These are phyloP conservation scores for Erethizon dorsatum DNA, from an alignment of 2,797 vertebrate species.

Conservation along the genomic window DNA sequence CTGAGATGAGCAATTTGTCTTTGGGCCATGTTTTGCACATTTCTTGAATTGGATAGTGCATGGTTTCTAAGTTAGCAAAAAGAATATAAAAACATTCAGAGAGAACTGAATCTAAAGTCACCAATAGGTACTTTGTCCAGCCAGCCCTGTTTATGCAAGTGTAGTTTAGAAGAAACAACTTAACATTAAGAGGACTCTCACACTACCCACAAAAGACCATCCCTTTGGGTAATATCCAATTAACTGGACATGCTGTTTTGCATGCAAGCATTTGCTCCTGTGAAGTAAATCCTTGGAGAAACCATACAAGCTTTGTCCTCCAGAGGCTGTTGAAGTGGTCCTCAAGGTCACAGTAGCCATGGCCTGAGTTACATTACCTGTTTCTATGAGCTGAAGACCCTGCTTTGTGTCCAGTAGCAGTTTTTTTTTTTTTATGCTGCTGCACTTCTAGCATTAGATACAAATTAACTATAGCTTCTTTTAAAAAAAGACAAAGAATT, in stretches of 20 bases:
- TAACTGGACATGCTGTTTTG: conserved; percentile 43
- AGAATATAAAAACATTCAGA: conserved; percentile 81
- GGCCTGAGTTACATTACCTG: conserved; percentile 58
- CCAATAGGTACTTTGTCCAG: background rate
- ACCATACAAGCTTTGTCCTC: conserved; percentile 12
- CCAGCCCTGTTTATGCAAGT: conserved; percentile 13
- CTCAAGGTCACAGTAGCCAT: conserved; percentile 9
- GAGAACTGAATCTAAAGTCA: background rate
- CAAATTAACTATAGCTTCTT: conserved; percentile 82
- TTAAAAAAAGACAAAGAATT: conserved; percentile 74
- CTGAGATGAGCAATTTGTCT: conserved; percentile 82
- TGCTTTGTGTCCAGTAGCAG: conserved; percentile 57
- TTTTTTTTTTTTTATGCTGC: conserved; percentile 22
- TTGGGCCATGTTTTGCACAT: conserved; percentile 79
- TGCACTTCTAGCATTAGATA: conserved; percentile 72
- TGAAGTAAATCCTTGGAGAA: conserved; percentile 37
- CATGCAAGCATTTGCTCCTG: conserved; percentile 29
- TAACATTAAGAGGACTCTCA: conserved; percentile 27
- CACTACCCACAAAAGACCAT: background rate
- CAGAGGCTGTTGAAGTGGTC: conserved; percentile 18
- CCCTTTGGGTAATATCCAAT: background rate
- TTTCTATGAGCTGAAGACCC: conserved; percentile 78
- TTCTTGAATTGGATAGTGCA: conserved; percentile 83
- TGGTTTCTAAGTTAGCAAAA: conserved; percentile 83
- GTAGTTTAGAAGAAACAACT: conserved; percentile 20